Base-by-base conservation (phyloP, 23 tunicate species). In the Trididemnum miniatum region DNA sequence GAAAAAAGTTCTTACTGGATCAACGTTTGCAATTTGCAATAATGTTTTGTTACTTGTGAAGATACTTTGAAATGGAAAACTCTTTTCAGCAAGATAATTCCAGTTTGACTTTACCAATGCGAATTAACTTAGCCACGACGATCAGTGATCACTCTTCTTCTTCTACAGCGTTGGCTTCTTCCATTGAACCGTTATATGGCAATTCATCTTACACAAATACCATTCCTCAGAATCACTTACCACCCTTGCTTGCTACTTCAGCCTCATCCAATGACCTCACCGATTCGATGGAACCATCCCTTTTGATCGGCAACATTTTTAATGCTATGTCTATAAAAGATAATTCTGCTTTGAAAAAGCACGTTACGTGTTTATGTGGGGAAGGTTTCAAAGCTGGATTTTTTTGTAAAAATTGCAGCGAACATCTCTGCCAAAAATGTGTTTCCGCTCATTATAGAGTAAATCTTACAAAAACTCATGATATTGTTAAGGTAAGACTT, bases 381-480 rank as follows among this genome's bases (percentile, higher is more conserved):
- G 97, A 92, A 83, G 86, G 91, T 24, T 35, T 86, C 26, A 29
- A 15, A 71, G 91, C 92, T 27, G 73, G 69, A 49, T 87, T 83
- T 20, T 92, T 82, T 67, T 87, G 92, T 54, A 35, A 40, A 25
- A 88, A 86, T 64, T 92, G 91, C 59, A 72, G 83, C 23, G 97
- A 92, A 31, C 59, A 87, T 62, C 78, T 92, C 31, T 92, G 97
- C 72, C 80, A 71, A 64, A 66, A 84, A 62, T 92, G 97, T 79
- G 97, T 87, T 40, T 87, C 92, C 7, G 97, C 97, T n/a, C 97
- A 91, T 69, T 32, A 82, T 50, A 40, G 97, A 44, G 97, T 91
- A 3, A 81, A 62, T 29, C 82, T 91, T 5, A 91, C 97, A 51
- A 91, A 80, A 71, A 86, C 82, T 51, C 97, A 91, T 78, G 32